Conservation (phyloP, 2,113 vertebrate genomes). For the Sebastes fasciatus region DNA sequence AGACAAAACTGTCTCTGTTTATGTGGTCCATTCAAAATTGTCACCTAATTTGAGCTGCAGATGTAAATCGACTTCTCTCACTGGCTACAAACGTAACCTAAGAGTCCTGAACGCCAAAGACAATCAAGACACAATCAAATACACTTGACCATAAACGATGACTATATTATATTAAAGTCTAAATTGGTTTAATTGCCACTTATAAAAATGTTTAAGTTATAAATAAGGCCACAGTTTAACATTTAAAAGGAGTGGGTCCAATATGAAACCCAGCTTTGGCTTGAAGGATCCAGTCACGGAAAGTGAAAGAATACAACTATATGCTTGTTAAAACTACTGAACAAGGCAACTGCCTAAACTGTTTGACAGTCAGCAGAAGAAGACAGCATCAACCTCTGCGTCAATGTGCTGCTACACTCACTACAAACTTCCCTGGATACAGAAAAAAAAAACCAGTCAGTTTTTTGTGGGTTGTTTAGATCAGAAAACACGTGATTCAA, state of each 20-base stretch:
- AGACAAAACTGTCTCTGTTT: conserved; percentile 28
- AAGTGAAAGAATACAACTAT: not conserved
- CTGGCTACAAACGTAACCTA: not conserved
- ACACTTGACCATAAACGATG: not conserved
- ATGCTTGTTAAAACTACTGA: too few relatives aligned
- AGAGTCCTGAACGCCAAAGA: not conserved
- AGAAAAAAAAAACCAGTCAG: too few relatives aligned
- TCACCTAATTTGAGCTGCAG: not conserved
- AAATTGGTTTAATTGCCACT: not conserved
- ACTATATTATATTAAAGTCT: not conserved
- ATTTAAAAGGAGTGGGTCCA: not conserved
- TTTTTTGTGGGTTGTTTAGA: too few relatives aligned
- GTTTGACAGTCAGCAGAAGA: not conserved
- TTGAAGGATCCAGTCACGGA: not conserved
- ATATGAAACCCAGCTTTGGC: not conserved
- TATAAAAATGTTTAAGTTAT: not conserved
- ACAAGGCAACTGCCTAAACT: not conserved
- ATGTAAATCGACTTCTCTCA: not conserved
- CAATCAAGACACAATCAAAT: not conserved
- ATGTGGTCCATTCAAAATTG: conserved; percentile 25
- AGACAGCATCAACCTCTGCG: too few relatives aligned
- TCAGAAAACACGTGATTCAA: too few relatives aligned
- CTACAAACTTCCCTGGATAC: not conserved
- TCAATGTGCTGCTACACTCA: not conserved
- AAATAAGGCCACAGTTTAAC: not conserved